Percentiles rank a stretch among this genome's conserved stretches.
phyloP scores from a whole-genome alignment of 2,888 invertebrate genomes.

The Gnatocerus cornutus region DNA sequence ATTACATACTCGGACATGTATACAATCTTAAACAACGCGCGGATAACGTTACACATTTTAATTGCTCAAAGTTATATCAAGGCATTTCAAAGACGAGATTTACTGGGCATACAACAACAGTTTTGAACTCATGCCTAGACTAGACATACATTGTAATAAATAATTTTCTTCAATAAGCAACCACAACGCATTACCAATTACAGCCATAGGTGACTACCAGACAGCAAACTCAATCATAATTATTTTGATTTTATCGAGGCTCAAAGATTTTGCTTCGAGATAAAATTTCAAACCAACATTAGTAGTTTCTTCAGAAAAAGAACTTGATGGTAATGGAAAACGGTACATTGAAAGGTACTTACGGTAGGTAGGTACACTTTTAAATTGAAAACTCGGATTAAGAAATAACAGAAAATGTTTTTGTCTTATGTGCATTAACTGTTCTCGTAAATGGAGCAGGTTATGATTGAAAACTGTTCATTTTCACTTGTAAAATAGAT shows the following conservation, averaged over 20 bases:
- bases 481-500: too few relatives aligned
- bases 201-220: slow-evolving; percentile 12
- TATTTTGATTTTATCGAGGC: slow-evolving; percentile 19
- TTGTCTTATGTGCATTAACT: too few relatives aligned
- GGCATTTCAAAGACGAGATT: background rate
- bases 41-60: background rate
- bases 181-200: background rate
- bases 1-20: slow-evolving; percentile 7
- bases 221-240: background rate
- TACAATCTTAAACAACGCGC: background rate
- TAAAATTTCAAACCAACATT: slow-evolving; percentile 1
- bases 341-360: slow-evolving; percentile 25
- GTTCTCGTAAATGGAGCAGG: too few relatives aligned
- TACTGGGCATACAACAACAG: too few relatives aligned
- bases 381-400: background rate
- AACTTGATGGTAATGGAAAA: slow-evolving; percentile 19
- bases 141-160: background rate
- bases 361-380: background rate
- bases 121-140: too few relatives aligned
- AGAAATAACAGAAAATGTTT: background rate
- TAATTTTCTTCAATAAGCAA: background rate
- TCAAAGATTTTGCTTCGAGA: slow-evolving; percentile 13
- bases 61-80: background rate
- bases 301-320: slow-evolving; percentile 7
- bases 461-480: too few relatives aligned